Conservation (phyloP, 2,888 invertebrate species). For the Tyria jacobaeae region DNA sequence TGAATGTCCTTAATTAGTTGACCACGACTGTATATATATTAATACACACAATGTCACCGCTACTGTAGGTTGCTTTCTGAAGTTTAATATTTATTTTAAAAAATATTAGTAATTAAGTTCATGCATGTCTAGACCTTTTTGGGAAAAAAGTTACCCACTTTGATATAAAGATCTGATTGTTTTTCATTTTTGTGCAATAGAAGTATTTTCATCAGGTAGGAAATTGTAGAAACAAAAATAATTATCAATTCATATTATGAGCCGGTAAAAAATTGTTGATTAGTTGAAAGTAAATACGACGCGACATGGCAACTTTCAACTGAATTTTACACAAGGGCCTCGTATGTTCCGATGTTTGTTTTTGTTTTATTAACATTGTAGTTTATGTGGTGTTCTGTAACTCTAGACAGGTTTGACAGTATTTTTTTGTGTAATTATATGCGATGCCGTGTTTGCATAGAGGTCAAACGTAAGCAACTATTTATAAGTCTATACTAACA, state of each 20-base stretch:
- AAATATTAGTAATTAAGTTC: no score
- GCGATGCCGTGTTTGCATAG: background rate
- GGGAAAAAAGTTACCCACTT: no score
- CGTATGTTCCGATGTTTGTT: conserved; percentile 43
- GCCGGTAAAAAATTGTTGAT: conserved; percentile 4
- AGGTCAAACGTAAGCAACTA: no score
- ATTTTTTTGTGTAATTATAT: background rate
- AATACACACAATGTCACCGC: no score
- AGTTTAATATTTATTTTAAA: no score
- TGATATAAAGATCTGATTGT: no score
- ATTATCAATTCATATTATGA: background rate
- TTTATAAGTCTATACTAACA: no score
- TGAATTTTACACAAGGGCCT: conserved; percentile 37
- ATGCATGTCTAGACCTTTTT: no score
- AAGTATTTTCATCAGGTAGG: background rate
- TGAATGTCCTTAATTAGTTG: no score
- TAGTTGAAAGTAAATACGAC: conserved; percentile 1
- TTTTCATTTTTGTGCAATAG: no score
- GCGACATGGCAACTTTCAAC: conserved; percentile 6
- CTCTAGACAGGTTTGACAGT: background rate
- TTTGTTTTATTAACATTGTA: conserved; percentile 42
- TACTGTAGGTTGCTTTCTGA: no score
- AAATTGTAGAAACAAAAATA: background rate
- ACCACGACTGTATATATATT: no score
- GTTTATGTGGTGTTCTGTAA: conserved; percentile 21